A percentile compares a stretch with the other conserved stretches of the same genome.
These are phyloP conservation scores for Mamestra configurata DNA, from an alignment of 1,140 invertebrate species.

Conservation along the genomic window DNA sequence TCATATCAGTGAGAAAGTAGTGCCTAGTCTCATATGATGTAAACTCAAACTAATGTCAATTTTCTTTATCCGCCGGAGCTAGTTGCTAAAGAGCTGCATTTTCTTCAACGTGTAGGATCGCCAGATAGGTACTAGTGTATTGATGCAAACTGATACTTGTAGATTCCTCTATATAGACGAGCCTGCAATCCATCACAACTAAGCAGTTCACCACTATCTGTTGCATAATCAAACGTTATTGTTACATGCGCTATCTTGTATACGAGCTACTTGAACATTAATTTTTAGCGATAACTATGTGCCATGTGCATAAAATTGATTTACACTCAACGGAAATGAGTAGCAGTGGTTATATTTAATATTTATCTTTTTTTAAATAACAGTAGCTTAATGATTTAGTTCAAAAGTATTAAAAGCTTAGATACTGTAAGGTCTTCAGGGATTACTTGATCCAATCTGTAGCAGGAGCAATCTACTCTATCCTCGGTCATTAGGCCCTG, in stretches of 20 bases:
- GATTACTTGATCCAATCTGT: slow-evolving; percentile 23
- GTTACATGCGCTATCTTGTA: neutral
- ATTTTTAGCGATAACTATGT: neutral
- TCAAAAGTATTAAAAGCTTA: neutral
- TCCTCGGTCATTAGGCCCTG: slow-evolving; percentile 64
- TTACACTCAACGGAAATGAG: neutral
- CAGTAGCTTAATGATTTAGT: neutral
- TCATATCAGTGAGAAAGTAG: neutral
- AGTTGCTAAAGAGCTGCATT: neutral
- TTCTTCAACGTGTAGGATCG: neutral
- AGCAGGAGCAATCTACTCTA: slow-evolving; percentile 61
- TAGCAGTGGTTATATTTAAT: neutral
- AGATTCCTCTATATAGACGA: neutral
- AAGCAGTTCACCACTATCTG: slow-evolving; percentile 4
- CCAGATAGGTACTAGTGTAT: neutral
- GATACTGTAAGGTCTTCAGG: neutral
- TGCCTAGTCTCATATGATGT: neutral
- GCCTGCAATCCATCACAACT: slow-evolving; percentile 37
- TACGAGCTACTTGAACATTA: slow-evolving; percentile 15
- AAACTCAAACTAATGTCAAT: neutral
- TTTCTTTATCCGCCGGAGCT: neutral
- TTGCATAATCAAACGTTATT: slow-evolving; percentile 5
- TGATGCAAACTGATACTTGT: slow-evolving; percentile 19
- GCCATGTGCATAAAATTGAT: neutral
- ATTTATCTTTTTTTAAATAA: neutral